phyloP scores from a whole-genome alignment of 2,113 vertebrate genomes.

The Vireo altiloquus region DNA sequence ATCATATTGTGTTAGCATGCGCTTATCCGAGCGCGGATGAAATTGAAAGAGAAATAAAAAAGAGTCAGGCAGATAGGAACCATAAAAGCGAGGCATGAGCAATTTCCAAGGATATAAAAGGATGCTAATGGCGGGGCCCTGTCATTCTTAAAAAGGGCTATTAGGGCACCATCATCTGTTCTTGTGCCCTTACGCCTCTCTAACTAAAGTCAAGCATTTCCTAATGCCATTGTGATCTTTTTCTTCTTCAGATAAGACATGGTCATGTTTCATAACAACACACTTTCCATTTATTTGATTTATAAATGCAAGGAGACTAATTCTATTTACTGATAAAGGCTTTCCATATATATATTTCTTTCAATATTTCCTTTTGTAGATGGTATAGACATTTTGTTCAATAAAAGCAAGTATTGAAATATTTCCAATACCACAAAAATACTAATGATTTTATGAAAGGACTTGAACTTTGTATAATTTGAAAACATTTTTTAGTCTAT shows the following conservation, averaged over 20 bases:
- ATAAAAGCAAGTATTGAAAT: constrained; percentile 41
- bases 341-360: constrained; percentile 74
- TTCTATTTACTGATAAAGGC: constrained; percentile 85
- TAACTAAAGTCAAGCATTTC: constrained; percentile 91
- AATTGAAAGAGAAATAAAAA: constrained; percentile 98
- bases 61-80: constrained; percentile 86
- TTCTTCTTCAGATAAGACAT: constrained; percentile 85
- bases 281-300: constrained; percentile 84
- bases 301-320: constrained; percentile 80
- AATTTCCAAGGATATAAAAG: constrained; percentile 94
- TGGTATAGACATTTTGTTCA: constrained; percentile 30
- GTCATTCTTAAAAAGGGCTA: constrained; percentile 94
- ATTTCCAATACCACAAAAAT: constrained; percentile 21
- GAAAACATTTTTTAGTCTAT: background rate
- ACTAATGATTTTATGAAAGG: constrained; percentile 30
- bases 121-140: constrained; percentile 88
- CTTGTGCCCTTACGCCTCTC: constrained; percentile 79
- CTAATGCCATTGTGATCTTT: constrained; percentile 84
- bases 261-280: constrained; percentile 85
- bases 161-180: constrained; percentile 88
- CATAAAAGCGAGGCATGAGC: constrained; percentile 89
- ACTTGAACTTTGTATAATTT: background rate
- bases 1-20: constrained; percentile 94
- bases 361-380: constrained; percentile 64
- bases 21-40: constrained; percentile 93